Evolutionary conservation across 2,113 vertebrate genomes (phyloP).

Genomic region (Pleuronectes platessa): DNA sequence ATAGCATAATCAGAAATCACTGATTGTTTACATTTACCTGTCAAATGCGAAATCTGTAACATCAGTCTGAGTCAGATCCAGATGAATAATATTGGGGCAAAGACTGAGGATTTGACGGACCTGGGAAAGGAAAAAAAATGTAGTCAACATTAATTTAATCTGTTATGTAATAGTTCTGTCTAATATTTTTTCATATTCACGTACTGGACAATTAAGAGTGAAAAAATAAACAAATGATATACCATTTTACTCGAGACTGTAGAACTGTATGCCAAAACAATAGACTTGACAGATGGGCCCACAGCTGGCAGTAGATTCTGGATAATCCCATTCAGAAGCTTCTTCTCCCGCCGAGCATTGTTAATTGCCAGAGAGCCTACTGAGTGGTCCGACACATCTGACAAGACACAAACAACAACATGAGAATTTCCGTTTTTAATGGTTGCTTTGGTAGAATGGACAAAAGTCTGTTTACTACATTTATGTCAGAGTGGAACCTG

Average conservation of each 20-base stretch:
- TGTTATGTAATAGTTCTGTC: not conserved
- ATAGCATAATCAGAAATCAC: not conserved
- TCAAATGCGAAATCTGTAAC: slow-evolving; percentile 86
- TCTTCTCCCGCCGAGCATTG: slow-evolving; percentile 90
- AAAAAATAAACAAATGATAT: not conserved
- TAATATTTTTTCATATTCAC: not conserved
- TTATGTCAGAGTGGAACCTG: no score
- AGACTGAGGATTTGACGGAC: slow-evolving; percentile 94
- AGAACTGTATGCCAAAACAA: slow-evolving; percentile 94
- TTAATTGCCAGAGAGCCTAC: slow-evolving; percentile 86
- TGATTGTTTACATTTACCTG: slow-evolving; percentile 62
- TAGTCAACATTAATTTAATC: not conserved
- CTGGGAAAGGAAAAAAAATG: slow-evolving; percentile 72
- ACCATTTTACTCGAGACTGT: slow-evolving; percentile 98
- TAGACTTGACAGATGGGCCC: slow-evolving; percentile 90
- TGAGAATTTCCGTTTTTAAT: not conserved
- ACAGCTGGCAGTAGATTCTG: slow-evolving; percentile 91
- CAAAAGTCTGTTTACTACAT: no score
- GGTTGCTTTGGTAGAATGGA: not conserved
- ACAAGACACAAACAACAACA: slow-evolving; percentile 32
- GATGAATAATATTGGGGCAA: slow-evolving; percentile 91
- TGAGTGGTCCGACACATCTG: slow-evolving; percentile 84
- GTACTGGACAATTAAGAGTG: not conserved
- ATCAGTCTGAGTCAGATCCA: slow-evolving; percentile 96
- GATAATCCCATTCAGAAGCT: slow-evolving; percentile 91